Conservation (phyloP, 2,113 vertebrate species). For the Formicarius rufipectus region DNA sequence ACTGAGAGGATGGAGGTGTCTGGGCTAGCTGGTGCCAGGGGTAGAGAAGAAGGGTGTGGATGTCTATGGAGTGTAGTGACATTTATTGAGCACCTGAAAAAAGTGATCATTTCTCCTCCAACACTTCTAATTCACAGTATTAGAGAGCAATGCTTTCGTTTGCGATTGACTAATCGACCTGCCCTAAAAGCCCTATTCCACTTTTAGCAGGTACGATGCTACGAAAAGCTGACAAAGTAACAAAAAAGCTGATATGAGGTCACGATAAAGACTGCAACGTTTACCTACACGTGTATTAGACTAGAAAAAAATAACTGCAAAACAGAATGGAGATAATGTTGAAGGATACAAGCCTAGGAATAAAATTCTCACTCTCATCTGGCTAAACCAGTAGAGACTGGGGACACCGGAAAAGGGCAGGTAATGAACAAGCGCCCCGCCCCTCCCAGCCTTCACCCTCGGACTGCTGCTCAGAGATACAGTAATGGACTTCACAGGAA, state of each 20-base stretch:
- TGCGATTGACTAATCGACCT: background rate
- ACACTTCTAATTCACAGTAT: background rate
- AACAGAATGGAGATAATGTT: background rate
- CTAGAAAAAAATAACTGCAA: background rate
- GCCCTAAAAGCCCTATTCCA: background rate
- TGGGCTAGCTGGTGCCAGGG: background rate
- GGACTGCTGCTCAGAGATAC: background rate
- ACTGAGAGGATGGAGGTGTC: background rate
- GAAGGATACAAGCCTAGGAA: background rate
- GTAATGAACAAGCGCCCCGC: background rate
- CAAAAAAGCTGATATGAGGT: background rate
- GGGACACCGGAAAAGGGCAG: background rate
- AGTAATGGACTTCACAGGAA: background rate
- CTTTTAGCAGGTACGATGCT: background rate
- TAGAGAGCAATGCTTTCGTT: background rate
- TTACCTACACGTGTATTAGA: accelerated
- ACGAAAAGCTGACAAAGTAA: background rate
- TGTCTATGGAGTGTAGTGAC: background rate
- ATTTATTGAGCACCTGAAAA: background rate
- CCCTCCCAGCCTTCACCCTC: background rate
- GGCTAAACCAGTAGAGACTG: background rate
- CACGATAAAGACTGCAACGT: background rate
- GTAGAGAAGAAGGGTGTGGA: background rate
- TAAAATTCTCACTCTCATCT: background rate
- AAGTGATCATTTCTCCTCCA: background rate